Percentiles rank a stretch among this genome's conserved stretches.
Conservation (phyloP, 2,888 invertebrate genomes). For the Oconnorella tubifera region DNA sequence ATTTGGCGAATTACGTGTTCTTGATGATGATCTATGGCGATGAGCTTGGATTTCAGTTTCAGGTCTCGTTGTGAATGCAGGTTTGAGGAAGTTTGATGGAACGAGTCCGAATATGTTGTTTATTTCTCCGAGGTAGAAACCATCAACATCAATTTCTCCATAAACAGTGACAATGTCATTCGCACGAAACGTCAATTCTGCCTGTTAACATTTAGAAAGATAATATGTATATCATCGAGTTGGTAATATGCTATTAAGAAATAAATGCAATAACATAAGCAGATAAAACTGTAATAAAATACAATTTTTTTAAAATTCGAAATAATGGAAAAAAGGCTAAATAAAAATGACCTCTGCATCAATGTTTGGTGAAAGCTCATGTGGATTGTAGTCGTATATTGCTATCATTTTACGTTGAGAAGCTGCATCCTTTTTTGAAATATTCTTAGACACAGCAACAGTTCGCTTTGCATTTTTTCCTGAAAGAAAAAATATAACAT, state of each 20-base stretch:
- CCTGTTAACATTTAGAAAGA: slow-evolving; percentile 63
- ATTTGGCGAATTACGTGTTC: not conserved
- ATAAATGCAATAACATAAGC: not conserved
- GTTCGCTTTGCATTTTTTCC: too few relatives aligned
- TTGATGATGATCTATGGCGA: not conserved
- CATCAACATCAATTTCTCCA: slow-evolving; percentile 99
- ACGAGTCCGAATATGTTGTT: slow-evolving; percentile 92
- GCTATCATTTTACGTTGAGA: slow-evolving; percentile 73
- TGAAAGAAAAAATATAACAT: too few relatives aligned
- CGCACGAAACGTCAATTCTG: slow-evolving; percentile 91
- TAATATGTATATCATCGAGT: not conserved
- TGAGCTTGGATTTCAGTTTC: not conserved
- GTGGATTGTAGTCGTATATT: slow-evolving; percentile 97
- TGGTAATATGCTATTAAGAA: too few relatives aligned
- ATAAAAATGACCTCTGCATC: slow-evolving; percentile 81
- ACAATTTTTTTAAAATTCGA: not conserved
- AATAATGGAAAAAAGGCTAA: not conserved
- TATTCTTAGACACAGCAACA: too few relatives aligned
- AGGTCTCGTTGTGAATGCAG: not conserved
- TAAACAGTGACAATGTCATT: slow-evolving; percentile 95
- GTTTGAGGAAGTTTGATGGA: slow-evolving; percentile 77
- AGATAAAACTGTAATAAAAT: not conserved
- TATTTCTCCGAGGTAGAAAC: slow-evolving; percentile 96
- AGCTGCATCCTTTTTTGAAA: too few relatives aligned
- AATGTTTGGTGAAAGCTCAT: slow-evolving; percentile 94